Percentiles rank a stretch among this genome's conserved stretches.
phyloP scores from a whole-genome alignment of 2,888 invertebrate species.

The Synanthedon formicaeformis region DNA sequence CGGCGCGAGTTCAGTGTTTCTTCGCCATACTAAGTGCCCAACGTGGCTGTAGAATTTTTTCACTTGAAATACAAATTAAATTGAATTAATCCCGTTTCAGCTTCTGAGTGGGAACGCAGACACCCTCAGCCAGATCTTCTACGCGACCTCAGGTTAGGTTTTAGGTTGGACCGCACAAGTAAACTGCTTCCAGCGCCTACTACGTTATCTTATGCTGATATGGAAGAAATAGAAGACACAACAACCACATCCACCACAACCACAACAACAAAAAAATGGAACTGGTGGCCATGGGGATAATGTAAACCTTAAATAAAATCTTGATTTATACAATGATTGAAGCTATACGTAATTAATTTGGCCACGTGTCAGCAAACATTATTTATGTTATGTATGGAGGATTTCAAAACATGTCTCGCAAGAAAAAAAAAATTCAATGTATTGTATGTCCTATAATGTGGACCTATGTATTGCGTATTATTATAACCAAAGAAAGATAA shows the following conservation, averaged over 20 bases:
- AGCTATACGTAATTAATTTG: neutral
- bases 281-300: conserved; percentile 20
- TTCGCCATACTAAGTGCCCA: too few species aligned
- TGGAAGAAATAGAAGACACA: conserved; percentile 8
- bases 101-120: conserved; percentile 33
- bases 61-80: neutral
- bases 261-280: conserved; percentile 18
- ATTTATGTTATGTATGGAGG: too few species aligned
- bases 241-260: conserved; percentile 6
- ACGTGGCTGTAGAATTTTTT: too few species aligned
- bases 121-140: conserved; percentile 35
- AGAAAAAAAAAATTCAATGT: too few species aligned
- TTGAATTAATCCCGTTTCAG: conserved; percentile 14
- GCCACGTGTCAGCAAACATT: too few species aligned
- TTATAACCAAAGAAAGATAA: too few species aligned
- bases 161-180: conserved; percentile 19
- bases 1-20: too few species aligned
- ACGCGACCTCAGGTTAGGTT: conserved; percentile 35
- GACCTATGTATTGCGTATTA: too few species aligned
- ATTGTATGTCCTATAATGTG: too few species aligned
- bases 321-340: neutral
- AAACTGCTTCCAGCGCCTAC: conserved; percentile 4
- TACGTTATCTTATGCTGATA: conserved; percentile 30
- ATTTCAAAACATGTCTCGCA: too few species aligned
- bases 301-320: too few species aligned